phyloP scores from a whole-genome alignment of 2,888 invertebrate genomes.

The Bhutanitis thaidina region DNA sequence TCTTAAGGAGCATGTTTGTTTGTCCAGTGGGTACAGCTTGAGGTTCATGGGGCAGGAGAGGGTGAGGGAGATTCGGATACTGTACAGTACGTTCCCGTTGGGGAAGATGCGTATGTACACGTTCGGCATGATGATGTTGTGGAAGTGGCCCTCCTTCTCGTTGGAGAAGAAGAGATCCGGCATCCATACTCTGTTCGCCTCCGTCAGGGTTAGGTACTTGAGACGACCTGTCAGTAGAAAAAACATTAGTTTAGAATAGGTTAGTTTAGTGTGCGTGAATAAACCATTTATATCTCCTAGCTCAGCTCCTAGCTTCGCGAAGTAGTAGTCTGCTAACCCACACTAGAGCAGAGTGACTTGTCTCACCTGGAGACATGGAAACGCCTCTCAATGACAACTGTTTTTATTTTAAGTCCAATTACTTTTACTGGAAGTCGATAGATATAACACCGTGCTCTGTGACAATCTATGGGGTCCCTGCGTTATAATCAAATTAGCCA shows the following conservation, averaged over 20 bases:
- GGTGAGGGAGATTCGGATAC: slow-evolving; percentile 97
- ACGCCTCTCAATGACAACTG: too few species aligned
- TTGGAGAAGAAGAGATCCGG: slow-evolving; percentile 99
- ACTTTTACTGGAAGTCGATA: too few species aligned
- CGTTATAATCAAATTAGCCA: too few species aligned
- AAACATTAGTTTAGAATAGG: neutral
- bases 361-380: too few species aligned
- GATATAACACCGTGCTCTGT: too few species aligned
- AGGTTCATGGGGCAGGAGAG: slow-evolving; percentile 98
- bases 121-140: slow-evolving; percentile 98
- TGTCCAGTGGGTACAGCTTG: slow-evolving; percentile 97
- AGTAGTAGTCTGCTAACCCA: too few species aligned
- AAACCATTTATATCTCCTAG: too few species aligned
- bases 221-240: slow-evolving; percentile 84
- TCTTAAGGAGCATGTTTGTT: slow-evolving; percentile 95
- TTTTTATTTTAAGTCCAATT: too few species aligned
- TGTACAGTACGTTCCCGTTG: slow-evolving; percentile 96
- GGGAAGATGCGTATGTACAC: slow-evolving; percentile 98
- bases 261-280: too few species aligned
- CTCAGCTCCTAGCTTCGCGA: too few species aligned
- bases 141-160: slow-evolving; percentile 98
- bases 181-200: slow-evolving; percentile 98
- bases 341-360: too few species aligned
- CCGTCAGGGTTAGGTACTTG: slow-evolving; percentile 95
- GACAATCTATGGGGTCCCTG: too few species aligned